Evolutionary conservation across 2,888 invertebrate species (phyloP).

Genomic region (Thymelicus acteon): DNA sequence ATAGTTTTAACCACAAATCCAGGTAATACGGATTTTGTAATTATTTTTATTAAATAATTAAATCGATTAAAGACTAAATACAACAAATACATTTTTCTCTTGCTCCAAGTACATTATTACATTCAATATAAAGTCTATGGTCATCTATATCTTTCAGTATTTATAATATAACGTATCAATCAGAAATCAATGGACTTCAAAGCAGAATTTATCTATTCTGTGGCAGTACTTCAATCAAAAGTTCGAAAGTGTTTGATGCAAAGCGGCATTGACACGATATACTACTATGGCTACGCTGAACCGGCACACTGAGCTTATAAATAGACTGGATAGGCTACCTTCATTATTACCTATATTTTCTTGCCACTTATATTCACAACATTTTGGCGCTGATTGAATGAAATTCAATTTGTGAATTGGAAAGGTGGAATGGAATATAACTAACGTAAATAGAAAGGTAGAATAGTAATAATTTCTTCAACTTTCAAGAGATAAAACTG

Average conservation of each 20-base stretch:
- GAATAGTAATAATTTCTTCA: no score
- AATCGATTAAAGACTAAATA: no score
- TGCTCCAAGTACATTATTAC: neutral
- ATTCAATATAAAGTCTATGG: neutral
- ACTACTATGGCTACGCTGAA: slow-evolving; percentile 5
- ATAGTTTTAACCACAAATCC: no score
- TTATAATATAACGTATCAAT: slow-evolving; percentile 9
- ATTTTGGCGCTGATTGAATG: no score
- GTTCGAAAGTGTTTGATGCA: slow-evolving; percentile 11
- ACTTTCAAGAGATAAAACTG: no score
- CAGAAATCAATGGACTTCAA: slow-evolving; percentile 3
- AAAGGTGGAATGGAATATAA: no score
- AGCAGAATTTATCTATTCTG: neutral
- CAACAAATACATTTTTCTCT: neutral
- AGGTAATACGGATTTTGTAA: no score
- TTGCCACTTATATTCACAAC: no score
- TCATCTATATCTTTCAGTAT: neutral
- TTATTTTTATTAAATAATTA: no score
- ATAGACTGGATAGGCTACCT: neutral
- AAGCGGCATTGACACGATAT: slow-evolving; percentile 12
- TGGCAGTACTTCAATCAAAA: slow-evolving; percentile 8
- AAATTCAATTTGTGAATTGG: no score
- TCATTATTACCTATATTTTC: no score
- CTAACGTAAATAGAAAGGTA: no score
- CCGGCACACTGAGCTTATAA: neutral